Conservation (phyloP, 2,113 vertebrate genomes). For the Neodon shergylaensis region DNA sequence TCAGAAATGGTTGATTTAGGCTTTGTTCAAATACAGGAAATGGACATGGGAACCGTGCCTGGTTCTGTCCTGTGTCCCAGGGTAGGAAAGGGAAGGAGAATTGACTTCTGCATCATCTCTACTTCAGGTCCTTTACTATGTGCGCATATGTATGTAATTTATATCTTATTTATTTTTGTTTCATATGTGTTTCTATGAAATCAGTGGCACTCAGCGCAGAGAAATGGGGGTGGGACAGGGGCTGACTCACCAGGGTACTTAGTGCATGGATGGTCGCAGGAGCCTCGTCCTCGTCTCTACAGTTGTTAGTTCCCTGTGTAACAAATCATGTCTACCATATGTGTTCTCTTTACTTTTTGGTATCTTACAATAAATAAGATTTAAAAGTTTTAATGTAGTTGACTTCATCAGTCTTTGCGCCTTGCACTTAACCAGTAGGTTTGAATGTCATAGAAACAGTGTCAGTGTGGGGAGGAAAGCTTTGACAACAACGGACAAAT, state of each 20-base stretch:
- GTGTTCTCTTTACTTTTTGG: neutral
- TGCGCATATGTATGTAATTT: neutral
- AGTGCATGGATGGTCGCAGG: neutral
- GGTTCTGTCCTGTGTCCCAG: neutral
- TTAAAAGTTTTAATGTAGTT: slow-evolving; percentile 27
- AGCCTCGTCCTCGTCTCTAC: neutral
- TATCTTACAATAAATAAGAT: slow-evolving; percentile 27
- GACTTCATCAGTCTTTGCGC: neutral
- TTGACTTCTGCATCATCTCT: neutral
- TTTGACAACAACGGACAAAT: neutral
- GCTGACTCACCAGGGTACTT: neutral
- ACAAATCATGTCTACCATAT: neutral
- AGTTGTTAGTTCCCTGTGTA: neutral
- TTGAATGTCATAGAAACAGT: slow-evolving; percentile 27
- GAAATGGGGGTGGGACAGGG: neutral
- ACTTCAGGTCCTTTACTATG: neutral
- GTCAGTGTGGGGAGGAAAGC: neutral
- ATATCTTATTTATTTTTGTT: slow-evolving; percentile 39
- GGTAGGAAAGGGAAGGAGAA: neutral
- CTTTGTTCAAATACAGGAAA: neutral
- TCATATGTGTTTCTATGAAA: slow-evolving; percentile 30
- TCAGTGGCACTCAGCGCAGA: neutral
- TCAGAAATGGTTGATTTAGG: neutral
- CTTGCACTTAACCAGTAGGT: neutral
- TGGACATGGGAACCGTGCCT: neutral